Base-by-base conservation (phyloP, 2,113 vertebrate genomes). In the Urocolius indicus region DNA sequence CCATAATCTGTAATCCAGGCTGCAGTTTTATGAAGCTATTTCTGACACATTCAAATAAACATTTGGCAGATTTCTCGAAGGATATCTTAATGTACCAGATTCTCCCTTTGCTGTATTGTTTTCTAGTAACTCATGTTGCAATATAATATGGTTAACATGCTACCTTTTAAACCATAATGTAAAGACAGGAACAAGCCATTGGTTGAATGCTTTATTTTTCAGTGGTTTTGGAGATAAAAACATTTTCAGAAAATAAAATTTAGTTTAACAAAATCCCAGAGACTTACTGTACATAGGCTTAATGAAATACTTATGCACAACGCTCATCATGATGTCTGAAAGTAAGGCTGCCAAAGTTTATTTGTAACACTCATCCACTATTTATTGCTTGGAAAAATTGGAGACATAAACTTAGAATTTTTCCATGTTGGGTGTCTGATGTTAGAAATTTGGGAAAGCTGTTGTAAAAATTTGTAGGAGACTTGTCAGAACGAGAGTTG, bases 241-340 rank as follows among this genome's bases (percentile, higher is more conserved):
- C 3, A 2, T 5, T 55, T 87, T 46, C 46, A 78, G 41, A 58
- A 87, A 52, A 65, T 29, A 73, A 61, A 46, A 66, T 51, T 16
- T 24, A 41, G 22, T 52, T 43, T 17, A 76, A 38, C 7, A 71
- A 62, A 85, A 85, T 5, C 14, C 71, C 13, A 88, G n/a, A 77
- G 11, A 18, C 1, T 30, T 66, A 54, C 26, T 45, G 7, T 8
- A 59, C 3, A 7, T 27, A 55, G 32, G 10, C 68, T 51, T 14
- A 84, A 77, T 10, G 0, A 51, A 80, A 54, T 5, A 63, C 20
- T 26, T 54, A 49, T 0, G 0, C 16, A 32, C 22, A 67, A 36
- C 4, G 63, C 20, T 36, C 9, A 66, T 30, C 18, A 21, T 5
- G 24, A 16, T 22, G 24, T 22, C 52, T 45, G 58, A 85, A 76